Base-by-base conservation (phyloP, 2,888 invertebrate genomes). In the Rhamphomyia laevipes region DNA sequence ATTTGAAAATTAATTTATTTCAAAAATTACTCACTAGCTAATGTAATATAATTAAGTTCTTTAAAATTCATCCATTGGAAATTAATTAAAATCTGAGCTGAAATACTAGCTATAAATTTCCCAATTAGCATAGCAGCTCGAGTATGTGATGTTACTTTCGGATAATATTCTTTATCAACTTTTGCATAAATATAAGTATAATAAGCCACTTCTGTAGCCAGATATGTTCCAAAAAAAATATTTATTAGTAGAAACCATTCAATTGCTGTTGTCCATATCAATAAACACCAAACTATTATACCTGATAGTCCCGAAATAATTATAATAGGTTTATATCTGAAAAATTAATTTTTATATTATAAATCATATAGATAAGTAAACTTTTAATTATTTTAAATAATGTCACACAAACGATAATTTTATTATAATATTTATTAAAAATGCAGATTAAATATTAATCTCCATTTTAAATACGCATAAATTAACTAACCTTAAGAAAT, bases 161-260 rank as follows among this genome's bases (percentile, higher is more conserved):
- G 79, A 70, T 82, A 88, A 63, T 81, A 77, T 47, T 75, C 72
- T 53, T 75, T 76, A 50, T 81, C 77, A 3, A 88, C 86, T 71
- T 86, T 88, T 15, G 93, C 88, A 70, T 93, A 95, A 56, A 94
- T 89, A 63, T 95, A 95, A 0, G 92, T 91, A 61, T 82, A 87
- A 67, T 94, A 95, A 0, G 94, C 94, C 9, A 95, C 86, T 71
- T 94, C 94, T 4, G 90, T 81, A 0, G 94, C 89, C 69, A 86
- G 80, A 62, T 88, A 90, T 7, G 88, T 75, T 3, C 94, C 94
- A 65, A 86, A 92, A 56, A 80, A 73, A 44, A 81, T 75, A 73
- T 86, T 76, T 45, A 79, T 68, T 46, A 73, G 76, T 72, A 89
- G 86, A 63, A 93, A 73, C 60, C 80, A 79, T 53, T 75, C 62